Evolutionary conservation across 2,113 vertebrate genomes (phyloP), one percentile per base, ranked within the genome.

Genomic region (Sceloporus tristichus): DNA sequence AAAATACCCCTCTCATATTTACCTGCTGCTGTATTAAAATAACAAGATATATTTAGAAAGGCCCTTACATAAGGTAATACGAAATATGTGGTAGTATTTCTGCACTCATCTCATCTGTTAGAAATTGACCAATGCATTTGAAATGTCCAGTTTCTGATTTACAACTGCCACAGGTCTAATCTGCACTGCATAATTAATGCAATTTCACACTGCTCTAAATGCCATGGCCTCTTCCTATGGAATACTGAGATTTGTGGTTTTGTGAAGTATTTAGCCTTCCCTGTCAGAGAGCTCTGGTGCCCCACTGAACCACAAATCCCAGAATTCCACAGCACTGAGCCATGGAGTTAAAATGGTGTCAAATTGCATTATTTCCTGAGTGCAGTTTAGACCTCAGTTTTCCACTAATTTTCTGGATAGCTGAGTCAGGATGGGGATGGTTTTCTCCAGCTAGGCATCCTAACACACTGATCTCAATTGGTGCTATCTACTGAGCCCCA

Each of bases 1-100:
- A 21, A 2, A 40, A 80, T 48, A 7, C 48, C 48, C 48, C 48
- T 48, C 48, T 48, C 25, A 71, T 82, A 5, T 66, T 25, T 38
- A 68, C 25, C 84, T 86, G 84, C 62, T 56, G 85, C 89, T 73
- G 83, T 1, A 65, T 91, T 65, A 73, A 74, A 38, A 65, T 54
- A 62, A 70, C 9, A 73, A 85, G 9, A 27, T 78, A 40, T 5
- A 21, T 56, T 76, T 54, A 89, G 59, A 29, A 16, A 79, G 56
- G 8, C 40, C 59, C 80, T 85, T 54, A 54, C 3, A 2, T 80
- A 85, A 75, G 19, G 40, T n/a, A 74, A 59, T 4, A 73, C 79
- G 81, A 85, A 87, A 82, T 11, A 71, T 56, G 59, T 73, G 81
- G 42, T 40, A 79, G 40, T 0, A 18, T 53, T 90, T 40, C 56